These are phyloP conservation scores for Miltochrista miniata DNA, from an alignment of 2,888 invertebrate genomes.

Conservation along the genomic window DNA sequence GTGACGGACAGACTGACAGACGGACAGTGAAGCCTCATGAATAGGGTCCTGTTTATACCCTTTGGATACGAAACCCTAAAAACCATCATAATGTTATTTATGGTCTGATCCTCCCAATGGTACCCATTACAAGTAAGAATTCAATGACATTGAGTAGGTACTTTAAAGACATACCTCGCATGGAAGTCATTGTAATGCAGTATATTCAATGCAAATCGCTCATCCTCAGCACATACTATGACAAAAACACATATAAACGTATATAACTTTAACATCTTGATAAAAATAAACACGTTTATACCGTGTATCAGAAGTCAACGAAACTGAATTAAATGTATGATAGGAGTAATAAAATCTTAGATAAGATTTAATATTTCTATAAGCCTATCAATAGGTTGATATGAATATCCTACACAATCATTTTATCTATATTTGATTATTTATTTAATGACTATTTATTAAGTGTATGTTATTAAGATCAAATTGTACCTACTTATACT, in stretches of 20 bases:
- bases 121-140: too few species aligned
- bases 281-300: background rate
- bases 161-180: constrained; percentile 54
- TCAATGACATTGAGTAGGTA: too few species aligned
- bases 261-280: constrained; percentile 30
- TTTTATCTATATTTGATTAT: background rate
- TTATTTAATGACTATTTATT: background rate
- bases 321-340: background rate
- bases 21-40: too few species aligned
- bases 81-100: too few species aligned
- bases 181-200: constrained; percentile 75
- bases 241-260: constrained; percentile 29
- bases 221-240: constrained; percentile 37
- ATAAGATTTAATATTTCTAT: background rate
- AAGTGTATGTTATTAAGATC: too few species aligned
- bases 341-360: background rate
- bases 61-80: too few species aligned
- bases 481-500: too few species aligned
- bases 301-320: background rate
- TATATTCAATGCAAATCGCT: constrained; percentile 59
- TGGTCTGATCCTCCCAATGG: too few species aligned
- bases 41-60: too few species aligned
- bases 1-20: too few species aligned
- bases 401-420: background rate
- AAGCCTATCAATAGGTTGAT: background rate